Base-by-base conservation (phyloP, 2,888 invertebrate genomes). In the Dryocosmus kuriphilus region DNA sequence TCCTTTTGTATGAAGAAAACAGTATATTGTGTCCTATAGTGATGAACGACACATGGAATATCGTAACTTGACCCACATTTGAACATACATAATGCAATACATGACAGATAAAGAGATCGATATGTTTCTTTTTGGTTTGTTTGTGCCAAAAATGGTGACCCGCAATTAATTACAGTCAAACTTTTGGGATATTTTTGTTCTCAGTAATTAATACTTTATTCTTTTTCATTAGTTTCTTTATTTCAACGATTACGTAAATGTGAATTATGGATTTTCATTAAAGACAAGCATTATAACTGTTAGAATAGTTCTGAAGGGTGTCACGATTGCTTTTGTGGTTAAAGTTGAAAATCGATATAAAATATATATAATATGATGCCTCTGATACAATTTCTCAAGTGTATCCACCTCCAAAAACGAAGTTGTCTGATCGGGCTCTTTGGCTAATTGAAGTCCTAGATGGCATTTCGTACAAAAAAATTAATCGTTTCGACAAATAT, bases 41-140 rank as follows among this genome's bases (percentile, higher is more conserved):
- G 62, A 35, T 35, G n/a, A 62, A 35, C 32, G 9, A 35, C 19
- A 38, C 22, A 22, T 22, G 35, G 16, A 65, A 65, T 65, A 65
- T 65, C 27, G 41, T 16, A 67, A 46, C 65, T 46, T 67, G 67
- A 46, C 67, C 46, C 19, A 67, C 41, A 67, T 67, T 67, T 46
- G 27, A 27, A 67, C 38, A 46, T 67, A 38, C 5, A 46, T 67
- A 46, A 67, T 46, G 27, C 46, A 46, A 46, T 67, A 67, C 27
- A 67, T 67, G 8, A 46, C 19, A 67, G 41, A 67, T 30, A 46
- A 67, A 67, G 30, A 11, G 67, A n/a, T 46, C 46, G 27, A 67
- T 46, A 67, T 46, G 27, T 67, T 46, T 27, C 41, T 46, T 67
- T 27, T 67, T 46, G 30, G 14, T 27, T 67, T 46, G 24, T 14